phyloP scores from a whole-genome alignment of 2,113 vertebrate species.

The Ellobius talpinus region DNA sequence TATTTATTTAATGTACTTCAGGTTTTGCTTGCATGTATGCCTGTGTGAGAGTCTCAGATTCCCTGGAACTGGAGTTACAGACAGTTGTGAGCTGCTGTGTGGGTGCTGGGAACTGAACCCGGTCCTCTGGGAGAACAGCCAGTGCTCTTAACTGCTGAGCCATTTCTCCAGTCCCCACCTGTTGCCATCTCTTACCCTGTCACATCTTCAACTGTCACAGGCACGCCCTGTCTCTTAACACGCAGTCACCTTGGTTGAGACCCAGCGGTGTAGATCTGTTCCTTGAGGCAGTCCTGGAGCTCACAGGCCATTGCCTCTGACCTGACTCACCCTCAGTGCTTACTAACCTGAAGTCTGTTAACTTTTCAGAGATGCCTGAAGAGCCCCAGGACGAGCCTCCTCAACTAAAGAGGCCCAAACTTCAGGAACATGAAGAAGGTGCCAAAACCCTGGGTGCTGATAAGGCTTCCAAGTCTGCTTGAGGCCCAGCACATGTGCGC shows the following conservation, averaged over 20 bases:
- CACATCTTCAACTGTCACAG: neutral
- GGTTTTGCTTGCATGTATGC: neutral
- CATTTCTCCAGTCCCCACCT: neutral
- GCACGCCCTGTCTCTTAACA: neutral
- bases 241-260: accelerated
- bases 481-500: accelerated
- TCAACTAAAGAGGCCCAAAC: constrained; percentile 91
- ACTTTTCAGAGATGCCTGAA: constrained; percentile 88
- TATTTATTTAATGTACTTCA: neutral
- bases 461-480: neutral
- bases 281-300: neutral
- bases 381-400: constrained; percentile 89
- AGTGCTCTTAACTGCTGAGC: neutral
- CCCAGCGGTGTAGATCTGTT: neutral
- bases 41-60: too few species aligned
- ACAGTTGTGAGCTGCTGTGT: neutral
- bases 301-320: neutral
- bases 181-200: too few species aligned
- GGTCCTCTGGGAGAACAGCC: neutral
- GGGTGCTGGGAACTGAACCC: neutral
- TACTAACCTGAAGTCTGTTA: neutral
- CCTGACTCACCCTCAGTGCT: neutral
- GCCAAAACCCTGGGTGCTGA: neutral
- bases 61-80: neutral
- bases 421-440: constrained; percentile 75